phyloP scores from a whole-genome alignment of 1,140 invertebrate species.

The Zaprionus ornatus region DNA sequence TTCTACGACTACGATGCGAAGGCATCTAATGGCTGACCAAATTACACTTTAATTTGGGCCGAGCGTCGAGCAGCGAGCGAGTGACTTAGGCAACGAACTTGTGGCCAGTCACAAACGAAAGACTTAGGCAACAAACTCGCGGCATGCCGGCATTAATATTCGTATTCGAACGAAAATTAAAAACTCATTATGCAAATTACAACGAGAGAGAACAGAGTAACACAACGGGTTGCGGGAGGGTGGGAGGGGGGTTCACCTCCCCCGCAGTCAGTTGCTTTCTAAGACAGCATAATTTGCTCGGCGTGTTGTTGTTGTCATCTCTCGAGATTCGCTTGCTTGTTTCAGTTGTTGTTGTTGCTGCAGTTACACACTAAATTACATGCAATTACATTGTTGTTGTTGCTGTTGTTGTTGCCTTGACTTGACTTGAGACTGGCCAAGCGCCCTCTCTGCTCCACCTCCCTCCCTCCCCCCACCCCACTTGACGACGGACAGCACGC shows the following conservation, averaged over 20 bases:
- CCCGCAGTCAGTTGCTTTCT: slow-evolving; percentile 51
- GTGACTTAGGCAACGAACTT: slow-evolving; percentile 72
- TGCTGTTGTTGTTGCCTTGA: slow-evolving; percentile 32
- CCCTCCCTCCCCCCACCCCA: background rate
- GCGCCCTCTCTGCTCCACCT: slow-evolving; percentile 6
- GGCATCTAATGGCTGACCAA: slow-evolving; percentile 76
- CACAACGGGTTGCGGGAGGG: background rate
- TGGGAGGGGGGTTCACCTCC: slow-evolving; percentile 2
- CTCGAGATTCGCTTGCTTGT: slow-evolving; percentile 22
- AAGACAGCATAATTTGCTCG: slow-evolving; percentile 77
- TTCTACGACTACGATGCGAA: slow-evolving; percentile 4
- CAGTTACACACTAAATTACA: slow-evolving; percentile 82
- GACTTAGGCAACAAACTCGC: slow-evolving; percentile 68
- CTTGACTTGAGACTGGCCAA: slow-evolving; percentile 44
- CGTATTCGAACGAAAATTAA: slow-evolving; percentile 67
- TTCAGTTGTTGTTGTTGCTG: slow-evolving; percentile 51
- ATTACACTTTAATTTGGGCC: slow-evolving; percentile 80
- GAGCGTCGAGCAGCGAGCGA: slow-evolving; percentile 38
- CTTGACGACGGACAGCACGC: slow-evolving; percentile 39
- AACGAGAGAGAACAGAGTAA: slow-evolving; percentile 35
- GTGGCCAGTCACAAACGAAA: slow-evolving; percentile 52
- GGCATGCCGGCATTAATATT: slow-evolving; percentile 54
- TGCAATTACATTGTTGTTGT: slow-evolving; percentile 66
- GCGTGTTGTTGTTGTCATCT: slow-evolving; percentile 77
- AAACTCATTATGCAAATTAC: slow-evolving; percentile 82